Base-by-base conservation (phyloP, 2,888 invertebrate genomes). In the Pandemis cinnamomeana region DNA sequence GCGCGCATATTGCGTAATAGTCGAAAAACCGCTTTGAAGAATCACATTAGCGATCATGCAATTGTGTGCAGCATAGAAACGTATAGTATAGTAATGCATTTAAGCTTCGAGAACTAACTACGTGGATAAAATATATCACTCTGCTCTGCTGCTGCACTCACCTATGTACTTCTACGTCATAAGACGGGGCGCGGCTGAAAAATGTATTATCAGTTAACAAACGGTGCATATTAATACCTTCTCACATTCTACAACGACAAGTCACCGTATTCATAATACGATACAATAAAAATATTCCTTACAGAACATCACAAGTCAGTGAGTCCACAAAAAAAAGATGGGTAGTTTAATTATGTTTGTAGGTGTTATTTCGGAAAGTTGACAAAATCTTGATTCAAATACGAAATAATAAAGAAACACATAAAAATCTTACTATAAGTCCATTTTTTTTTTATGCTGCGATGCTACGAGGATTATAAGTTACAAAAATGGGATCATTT, bases 161-260 rank as follows among this genome's bases (percentile, higher is more conserved):
- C 89, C 87, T 84, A 80, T 87, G 83, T 78, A 87, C 81, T 81
- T 89, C 86, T 81, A 89, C 83, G 81, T 84, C 84, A 79, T 83
- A 81, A 75, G 85, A 72, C 68, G 85, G 85, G 75, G 82, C 80
- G 69, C 58, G 77, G 71, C 78, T 78, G 77, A 27, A 77, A 78
- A 58, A 63, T 61, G 46, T 46, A 69, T 72, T 27, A 15, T 44
- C 7, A 48, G 27, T 48, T 64, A 64, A 64, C 8, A 36, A 36
- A 64, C n/a, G 51, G 13, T 51, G 13, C n/a, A n/a, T 51, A n/a
- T n/a, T n/a, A 51, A 36, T 36, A 36, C 27, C 20, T 20, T 20
- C 20, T 36, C 27, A 36, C 27, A 36, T 36, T 36, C 27, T 36
- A 36, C 27, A 36, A 36, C 2, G 27, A 36, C 27, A 36, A 36